Percentiles rank a stretch among this genome's conserved stretches.
Conservation (phyloP, 2,888 invertebrate species). For the Opisthograptis luteolata region DNA sequence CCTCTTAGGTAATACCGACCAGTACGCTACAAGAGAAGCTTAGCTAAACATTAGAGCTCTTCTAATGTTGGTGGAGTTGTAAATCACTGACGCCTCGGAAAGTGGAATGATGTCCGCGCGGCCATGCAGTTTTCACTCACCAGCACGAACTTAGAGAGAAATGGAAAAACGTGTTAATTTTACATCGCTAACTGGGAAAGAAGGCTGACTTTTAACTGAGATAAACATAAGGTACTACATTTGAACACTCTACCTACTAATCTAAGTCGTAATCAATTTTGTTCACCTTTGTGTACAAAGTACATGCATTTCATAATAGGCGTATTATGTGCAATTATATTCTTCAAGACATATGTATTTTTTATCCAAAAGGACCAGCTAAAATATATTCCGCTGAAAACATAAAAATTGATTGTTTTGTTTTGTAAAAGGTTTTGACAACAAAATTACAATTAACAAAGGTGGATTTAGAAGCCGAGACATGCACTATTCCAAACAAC, state of each 20-base stretch:
- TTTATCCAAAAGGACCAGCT: too few relatives aligned
- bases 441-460: too few relatives aligned
- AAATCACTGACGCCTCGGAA: conserved; percentile 77
- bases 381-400: too few relatives aligned
- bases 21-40: conserved; percentile 41
- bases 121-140: conserved; percentile 79
- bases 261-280: too few relatives aligned
- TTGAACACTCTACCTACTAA: not conserved
- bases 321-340: too few relatives aligned
- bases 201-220: conserved; percentile 38
- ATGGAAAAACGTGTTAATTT: conserved; percentile 68
- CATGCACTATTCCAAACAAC: too few relatives aligned
- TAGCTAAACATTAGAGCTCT: conserved; percentile 52
- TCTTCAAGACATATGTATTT: too few relatives aligned
- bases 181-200: conserved; percentile 53
- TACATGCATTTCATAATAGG: too few relatives aligned
- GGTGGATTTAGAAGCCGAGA: too few relatives aligned
- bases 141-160: conserved; percentile 73
- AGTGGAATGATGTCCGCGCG: conserved; percentile 81
- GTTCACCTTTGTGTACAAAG: too few relatives aligned
- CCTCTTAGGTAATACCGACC: conserved; percentile 37
- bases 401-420: too few relatives aligned
- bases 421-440: too few relatives aligned
- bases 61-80: conserved; percentile 57
- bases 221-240: conserved; percentile 8